These are phyloP conservation scores for Sebastes taczanowskii DNA, from an alignment of 2,797 vertebrate species.

Conservation along the genomic window DNA sequence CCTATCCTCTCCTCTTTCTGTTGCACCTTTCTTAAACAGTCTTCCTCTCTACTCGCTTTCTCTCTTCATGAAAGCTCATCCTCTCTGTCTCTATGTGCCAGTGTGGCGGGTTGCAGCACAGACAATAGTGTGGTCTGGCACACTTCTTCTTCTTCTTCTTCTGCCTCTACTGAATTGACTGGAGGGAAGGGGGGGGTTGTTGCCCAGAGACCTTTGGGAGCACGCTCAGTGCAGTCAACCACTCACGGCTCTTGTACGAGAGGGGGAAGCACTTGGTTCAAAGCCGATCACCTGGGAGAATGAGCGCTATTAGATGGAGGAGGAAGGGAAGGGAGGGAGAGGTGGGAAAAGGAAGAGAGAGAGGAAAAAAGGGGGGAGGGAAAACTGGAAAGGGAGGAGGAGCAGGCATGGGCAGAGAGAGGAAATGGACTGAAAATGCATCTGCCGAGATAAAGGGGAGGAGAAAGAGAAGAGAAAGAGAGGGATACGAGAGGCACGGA, in stretches of 20 bases:
- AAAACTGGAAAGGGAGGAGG: constrained; percentile 28
- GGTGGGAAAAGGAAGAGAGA: not conserved
- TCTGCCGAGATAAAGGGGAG: constrained; percentile 47
- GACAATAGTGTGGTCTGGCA: constrained; percentile 61
- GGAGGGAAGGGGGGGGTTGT: constrained; percentile 43
- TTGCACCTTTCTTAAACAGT: constrained; percentile 3
- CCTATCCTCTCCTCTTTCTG: constrained; percentile 9
- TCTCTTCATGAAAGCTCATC: constrained; percentile 47
- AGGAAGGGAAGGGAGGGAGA: not conserved
- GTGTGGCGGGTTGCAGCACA: constrained; percentile 44
- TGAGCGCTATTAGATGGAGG: constrained; percentile 50
- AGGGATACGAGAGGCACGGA: constrained; percentile 18
- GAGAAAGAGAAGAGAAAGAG: constrained; percentile 5
- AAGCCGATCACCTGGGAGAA: constrained; percentile 74
- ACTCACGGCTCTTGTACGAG: constrained; percentile 59
- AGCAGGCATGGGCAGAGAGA: constrained; percentile 9
- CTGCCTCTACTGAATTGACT: constrained; percentile 62
- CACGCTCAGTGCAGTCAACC: constrained; percentile 64
- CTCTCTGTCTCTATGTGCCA: constrained; percentile 34
- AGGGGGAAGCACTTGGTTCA: constrained; percentile 45
- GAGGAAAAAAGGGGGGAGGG: not conserved
- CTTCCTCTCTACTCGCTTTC: not conserved
- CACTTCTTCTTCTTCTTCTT: constrained; percentile 58
- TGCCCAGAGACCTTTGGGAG: constrained; percentile 68
- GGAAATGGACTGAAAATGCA: constrained; percentile 34